Evolutionary conservation across 1,140 invertebrate species (phyloP).

Genomic region (Adelges cooleyi): DNA sequence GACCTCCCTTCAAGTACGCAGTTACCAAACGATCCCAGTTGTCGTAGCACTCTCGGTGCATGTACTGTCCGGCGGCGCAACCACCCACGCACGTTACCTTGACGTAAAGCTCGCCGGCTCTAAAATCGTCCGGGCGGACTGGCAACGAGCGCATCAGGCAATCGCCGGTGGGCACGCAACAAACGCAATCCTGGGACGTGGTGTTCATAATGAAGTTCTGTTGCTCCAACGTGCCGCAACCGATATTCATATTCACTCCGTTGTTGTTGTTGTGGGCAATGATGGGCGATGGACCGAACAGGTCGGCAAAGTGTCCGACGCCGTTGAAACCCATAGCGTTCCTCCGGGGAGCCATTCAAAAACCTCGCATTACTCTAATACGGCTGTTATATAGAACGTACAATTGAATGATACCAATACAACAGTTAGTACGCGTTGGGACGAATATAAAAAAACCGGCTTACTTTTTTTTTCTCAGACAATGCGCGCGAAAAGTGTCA

Average conservation of each 20-base stretch:
- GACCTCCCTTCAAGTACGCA: conserved; percentile 83
- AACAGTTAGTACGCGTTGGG: too few relatives aligned
- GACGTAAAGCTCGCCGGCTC: conserved; percentile 51
- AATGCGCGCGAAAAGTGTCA: too few relatives aligned
- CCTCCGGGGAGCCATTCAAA: conserved; percentile 21
- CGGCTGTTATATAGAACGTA: too few relatives aligned
- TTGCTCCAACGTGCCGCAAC: neutral
- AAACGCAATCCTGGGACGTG: conserved; percentile 59
- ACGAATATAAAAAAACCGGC: too few relatives aligned
- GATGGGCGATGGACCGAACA: conserved; percentile 8
- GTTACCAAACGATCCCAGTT: conserved; percentile 81
- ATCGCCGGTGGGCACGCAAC: conserved; percentile 68
- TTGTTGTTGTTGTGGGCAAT: neutral
- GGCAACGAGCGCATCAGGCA: conserved; percentile 46
- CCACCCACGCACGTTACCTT: conserved; percentile 88
- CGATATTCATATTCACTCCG: too few relatives aligned
- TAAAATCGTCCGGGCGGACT: conserved; percentile 58
- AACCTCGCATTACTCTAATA: neutral
- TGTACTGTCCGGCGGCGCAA: conserved; percentile 73
- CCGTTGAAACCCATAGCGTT: conserved; percentile 26
- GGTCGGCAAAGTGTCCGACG: conserved; percentile 16
- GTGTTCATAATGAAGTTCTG: conserved; percentile 35
- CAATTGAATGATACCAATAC: too few relatives aligned
- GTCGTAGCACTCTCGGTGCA: conserved; percentile 93
- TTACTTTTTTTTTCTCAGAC: too few relatives aligned